Conservation (phyloP, 2,113 vertebrate genomes). For the Nycticebus coucang region DNA sequence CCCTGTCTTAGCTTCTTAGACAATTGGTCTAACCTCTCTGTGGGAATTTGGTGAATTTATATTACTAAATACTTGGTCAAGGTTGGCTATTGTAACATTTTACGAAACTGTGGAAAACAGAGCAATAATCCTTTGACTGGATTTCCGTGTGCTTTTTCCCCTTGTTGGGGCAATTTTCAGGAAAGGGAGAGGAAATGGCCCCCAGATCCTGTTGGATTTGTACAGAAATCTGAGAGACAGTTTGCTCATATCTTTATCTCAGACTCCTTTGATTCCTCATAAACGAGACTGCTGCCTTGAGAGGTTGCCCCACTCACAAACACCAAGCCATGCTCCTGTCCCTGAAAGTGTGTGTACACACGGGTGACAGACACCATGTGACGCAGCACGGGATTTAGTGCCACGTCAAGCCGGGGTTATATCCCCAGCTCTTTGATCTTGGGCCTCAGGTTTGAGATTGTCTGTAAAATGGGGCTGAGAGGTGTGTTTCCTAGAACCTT, state of each 20-base stretch:
- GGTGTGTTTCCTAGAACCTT: neutral
- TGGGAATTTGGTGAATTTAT: neutral
- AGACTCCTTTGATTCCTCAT: neutral
- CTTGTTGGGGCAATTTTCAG: neutral
- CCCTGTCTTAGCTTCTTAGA: neutral
- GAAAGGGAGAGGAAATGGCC: neutral
- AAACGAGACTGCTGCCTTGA: neutral
- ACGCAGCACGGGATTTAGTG: neutral
- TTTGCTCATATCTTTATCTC: neutral
- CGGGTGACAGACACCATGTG: accelerated
- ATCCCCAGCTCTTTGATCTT: neutral
- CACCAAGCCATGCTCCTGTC: too few relatives aligned
- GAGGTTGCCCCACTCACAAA: neutral
- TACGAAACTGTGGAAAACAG: neutral
- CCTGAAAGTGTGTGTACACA: accelerated
- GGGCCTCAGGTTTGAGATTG: neutral
- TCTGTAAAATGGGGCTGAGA: neutral
- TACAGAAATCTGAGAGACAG: neutral
- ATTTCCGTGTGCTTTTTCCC: neutral
- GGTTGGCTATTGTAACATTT: neutral
- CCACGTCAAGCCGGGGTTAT: accelerated
- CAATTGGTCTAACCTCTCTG: neutral
- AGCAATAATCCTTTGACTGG: neutral
- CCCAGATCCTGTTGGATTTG: neutral
- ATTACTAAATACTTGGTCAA: neutral